Base-by-base conservation (phyloP, 2,888 invertebrate genomes). In the Leptinotarsa rubiginosa region DNA sequence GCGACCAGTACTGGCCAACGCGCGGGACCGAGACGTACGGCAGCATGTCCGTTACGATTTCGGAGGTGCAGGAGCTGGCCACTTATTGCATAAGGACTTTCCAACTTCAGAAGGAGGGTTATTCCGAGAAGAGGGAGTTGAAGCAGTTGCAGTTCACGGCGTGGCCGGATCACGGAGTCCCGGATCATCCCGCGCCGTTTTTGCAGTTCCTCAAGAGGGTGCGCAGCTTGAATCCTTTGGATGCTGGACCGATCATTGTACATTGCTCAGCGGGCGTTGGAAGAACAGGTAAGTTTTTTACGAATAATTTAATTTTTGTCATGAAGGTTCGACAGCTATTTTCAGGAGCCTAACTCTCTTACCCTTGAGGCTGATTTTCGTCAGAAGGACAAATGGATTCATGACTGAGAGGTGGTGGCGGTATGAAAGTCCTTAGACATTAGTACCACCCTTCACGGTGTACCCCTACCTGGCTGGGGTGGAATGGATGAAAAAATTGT, bases 121-220 rank as follows among this genome's bases (percentile, higher is more conserved):
- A 92, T 81, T 92, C 93, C 65, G 97, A 98, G 85, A 93, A 96
- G 47, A 92, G 99, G 1, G 99, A 99, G 87, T 94, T 99, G 70
- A 96, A 97, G 83, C 99, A 99, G 87, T 90, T 99, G 81, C 99
- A 99, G 88, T 99, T 99, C 87, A 99, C 99, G 0, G 99, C 99
- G 4, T 99, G 99, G 99, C 99, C 99, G 1, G 99, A 99, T 89
- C 99, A 99, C 85, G 99, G 96, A 2, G 99, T 99, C 3, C 99
- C 99, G 2, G 99, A 99, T 87, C 98, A 99, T 88, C 98, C 99
- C 0, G 99, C 99, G 0, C 99, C 99, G 0, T 97, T 99, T 89
- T 90, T 99, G 80, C 97, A 98, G 89, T 99, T 99, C 89, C 90
- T 99, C 84, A 92, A 97, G 70, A 92, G 99, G 75, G 98, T 99